phyloP scores from a whole-genome alignment of 2,888 invertebrate genomes.

The Callyntrura sp. region DNA sequence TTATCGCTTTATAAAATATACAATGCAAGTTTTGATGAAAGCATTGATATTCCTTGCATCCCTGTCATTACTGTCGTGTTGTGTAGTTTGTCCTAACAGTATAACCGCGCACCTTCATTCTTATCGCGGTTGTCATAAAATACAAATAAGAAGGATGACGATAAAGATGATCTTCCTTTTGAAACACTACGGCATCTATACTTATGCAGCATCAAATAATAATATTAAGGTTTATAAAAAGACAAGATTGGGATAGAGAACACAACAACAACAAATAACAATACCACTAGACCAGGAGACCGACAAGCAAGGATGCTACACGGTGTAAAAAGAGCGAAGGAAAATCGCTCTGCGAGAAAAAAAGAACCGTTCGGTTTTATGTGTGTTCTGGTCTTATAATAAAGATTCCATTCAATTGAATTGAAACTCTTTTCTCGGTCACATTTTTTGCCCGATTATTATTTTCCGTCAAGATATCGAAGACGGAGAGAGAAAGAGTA shows the following conservation, averaged over 20 bases:
- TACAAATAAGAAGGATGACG: not conserved
- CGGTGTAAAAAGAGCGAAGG: not conserved
- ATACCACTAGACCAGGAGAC: not conserved
- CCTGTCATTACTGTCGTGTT: not conserved
- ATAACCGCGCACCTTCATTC: conserved; percentile 4
- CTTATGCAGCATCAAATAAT: not conserved
- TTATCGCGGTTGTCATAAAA: conserved; percentile 36
- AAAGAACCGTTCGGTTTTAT: conserved; percentile 37
- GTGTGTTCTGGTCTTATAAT: not conserved
- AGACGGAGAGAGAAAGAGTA: not conserved
- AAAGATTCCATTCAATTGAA: conserved; percentile 30
- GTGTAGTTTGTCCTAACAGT: conserved; percentile 14
- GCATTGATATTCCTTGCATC: not conserved
- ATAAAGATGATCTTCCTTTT: not conserved
- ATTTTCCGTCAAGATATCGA: not conserved
- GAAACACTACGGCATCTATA: not conserved
- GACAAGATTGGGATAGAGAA: not conserved
- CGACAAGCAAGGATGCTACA: not conserved
- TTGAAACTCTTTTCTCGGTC: conserved; percentile 37
- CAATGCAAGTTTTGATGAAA: not conserved
- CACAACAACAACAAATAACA: not conserved
- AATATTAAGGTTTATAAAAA: not conserved
- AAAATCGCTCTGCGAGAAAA: conserved; percentile 33
- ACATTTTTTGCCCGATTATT: conserved; percentile 34
- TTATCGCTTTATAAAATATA: not conserved